phyloP scores from a whole-genome alignment of 2,113 vertebrate genomes.

The Tenebrosternarchus preto region DNA sequence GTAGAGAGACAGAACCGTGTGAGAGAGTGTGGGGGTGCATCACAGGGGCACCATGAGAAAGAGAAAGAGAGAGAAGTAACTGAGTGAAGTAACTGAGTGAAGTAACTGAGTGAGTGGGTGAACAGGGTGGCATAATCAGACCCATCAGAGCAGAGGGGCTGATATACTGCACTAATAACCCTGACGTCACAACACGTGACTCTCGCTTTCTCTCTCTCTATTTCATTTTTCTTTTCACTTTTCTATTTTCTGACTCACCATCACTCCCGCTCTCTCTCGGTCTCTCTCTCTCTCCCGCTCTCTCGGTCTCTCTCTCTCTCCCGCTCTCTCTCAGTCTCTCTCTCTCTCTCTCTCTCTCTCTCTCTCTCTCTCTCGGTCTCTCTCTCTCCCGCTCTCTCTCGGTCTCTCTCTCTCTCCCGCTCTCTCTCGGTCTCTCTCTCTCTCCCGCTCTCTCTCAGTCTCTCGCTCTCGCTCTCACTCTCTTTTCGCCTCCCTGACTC shows the following conservation, averaged over 20 bases:
- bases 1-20: not conserved
- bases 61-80: not conserved
- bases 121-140: conserved; percentile 60
- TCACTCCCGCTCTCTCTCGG: not conserved
- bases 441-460: not conserved
- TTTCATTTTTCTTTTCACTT: not conserved
- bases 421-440: conserved; percentile 37
- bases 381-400: no score
- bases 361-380: not conserved
- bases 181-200: conserved; percentile 36
- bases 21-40: not conserved
- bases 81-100: conserved; percentile 8
- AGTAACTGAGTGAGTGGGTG: conserved; percentile 30
- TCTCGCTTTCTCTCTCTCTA: conserved; percentile 54
- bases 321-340: not conserved
- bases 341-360: conserved; percentile 53
- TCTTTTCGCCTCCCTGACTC: conserved; percentile 27
- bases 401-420: conserved; percentile 39
- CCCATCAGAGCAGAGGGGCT: conserved; percentile 47
- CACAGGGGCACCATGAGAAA: not conserved
- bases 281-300: conserved; percentile 50
- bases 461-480: conserved; percentile 45
- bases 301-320: conserved; percentile 10
- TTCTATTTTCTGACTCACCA: no score
- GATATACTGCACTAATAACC: conserved; percentile 60